phyloP scores from a whole-genome alignment of 1,140 invertebrate species.

The Aphelenchoides avenae region DNA sequence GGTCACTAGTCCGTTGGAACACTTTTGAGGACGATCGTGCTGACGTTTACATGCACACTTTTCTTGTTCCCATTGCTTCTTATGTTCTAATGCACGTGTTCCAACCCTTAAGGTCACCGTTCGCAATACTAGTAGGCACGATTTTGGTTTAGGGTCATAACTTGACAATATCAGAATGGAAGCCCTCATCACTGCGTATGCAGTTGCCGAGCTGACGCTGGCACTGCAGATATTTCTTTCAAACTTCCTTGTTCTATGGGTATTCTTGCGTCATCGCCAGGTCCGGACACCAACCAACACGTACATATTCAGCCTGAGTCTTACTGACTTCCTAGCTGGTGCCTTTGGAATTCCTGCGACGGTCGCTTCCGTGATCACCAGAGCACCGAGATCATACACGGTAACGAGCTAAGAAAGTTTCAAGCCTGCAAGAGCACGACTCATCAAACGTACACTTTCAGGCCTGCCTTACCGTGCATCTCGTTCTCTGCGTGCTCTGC shows the following conservation, averaged over 20 bases:
- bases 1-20: too few relatives aligned
- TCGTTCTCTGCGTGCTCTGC: constrained; percentile 43
- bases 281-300: constrained; percentile 46
- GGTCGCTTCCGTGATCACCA: too few relatives aligned
- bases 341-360: constrained; percentile 41
- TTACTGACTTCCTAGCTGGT: constrained; percentile 48
- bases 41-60: too few relatives aligned
- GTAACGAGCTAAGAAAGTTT: constrained; percentile 30
- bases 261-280: constrained; percentile 30
- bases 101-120: too few relatives aligned
- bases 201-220: constrained; percentile 27
- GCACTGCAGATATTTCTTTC: constrained; percentile 32
- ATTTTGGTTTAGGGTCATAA: too few relatives aligned
- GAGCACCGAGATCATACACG: constrained; percentile 39
- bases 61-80: too few relatives aligned
- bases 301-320: constrained; percentile 39
- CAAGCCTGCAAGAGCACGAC: too few relatives aligned
- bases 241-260: constrained; percentile 38
- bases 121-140: too few relatives aligned
- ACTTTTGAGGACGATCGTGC: too few relatives aligned
- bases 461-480: constrained; percentile 37
- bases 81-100: too few relatives aligned
- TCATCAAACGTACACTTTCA: too few relatives aligned
- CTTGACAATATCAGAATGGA: too few relatives aligned
- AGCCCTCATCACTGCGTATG: constrained; percentile 24